These are phyloP conservation scores for Corapipo altera DNA, from an alignment of 2,113 vertebrate species.

Conservation along the genomic window DNA sequence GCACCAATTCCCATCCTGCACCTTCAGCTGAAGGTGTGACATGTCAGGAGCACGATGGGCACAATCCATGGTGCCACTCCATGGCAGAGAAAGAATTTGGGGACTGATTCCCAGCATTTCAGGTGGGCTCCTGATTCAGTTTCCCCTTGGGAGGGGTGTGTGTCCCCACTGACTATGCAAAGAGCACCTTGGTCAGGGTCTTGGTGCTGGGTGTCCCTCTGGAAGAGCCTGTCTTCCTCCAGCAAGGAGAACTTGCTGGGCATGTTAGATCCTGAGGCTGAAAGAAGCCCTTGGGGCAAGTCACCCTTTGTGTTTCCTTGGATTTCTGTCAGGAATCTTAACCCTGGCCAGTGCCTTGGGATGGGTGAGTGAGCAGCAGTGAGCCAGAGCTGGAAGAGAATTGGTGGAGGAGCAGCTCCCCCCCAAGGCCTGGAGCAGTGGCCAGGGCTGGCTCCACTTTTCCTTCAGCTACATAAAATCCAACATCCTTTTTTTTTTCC, in stretches of 20 bases:
- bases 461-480: neutral
- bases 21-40: neutral
- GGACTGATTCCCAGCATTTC: neutral
- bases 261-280: accelerated
- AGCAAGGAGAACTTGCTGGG: neutral
- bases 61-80: neutral
- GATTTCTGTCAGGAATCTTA: neutral
- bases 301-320: neutral
- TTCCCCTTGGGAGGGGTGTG: neutral
- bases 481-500: neutral
- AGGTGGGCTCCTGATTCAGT: accelerated
- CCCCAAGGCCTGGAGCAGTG: neutral
- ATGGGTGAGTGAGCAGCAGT: neutral
- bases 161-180: neutral
- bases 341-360: neutral
- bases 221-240: neutral
- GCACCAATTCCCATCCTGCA: accelerated
- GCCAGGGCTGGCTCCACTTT: neutral
- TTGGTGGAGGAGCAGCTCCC: slow-evolving; percentile 29
- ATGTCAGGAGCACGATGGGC: accelerated
- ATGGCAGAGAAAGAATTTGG: neutral
- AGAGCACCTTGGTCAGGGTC: neutral
- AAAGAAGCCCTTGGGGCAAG: neutral
- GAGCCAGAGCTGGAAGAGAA: neutral
- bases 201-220: neutral